Percentiles rank a stretch among this genome's conserved stretches.
phyloP scores from a whole-genome alignment of 2,888 invertebrate genomes.

The Spodoptera exigua region DNA sequence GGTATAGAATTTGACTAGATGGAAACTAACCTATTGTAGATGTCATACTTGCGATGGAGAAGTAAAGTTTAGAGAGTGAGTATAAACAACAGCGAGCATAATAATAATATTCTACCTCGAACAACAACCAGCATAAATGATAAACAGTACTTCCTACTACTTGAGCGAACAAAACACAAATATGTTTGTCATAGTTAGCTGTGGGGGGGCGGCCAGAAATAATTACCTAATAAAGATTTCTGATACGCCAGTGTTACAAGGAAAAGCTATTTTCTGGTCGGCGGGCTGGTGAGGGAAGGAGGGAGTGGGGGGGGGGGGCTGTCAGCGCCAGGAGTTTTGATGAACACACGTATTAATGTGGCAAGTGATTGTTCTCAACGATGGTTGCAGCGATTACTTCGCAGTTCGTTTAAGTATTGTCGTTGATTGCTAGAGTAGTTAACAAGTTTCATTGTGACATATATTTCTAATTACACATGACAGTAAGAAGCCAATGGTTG shows the following conservation, averaged over 20 bases:
- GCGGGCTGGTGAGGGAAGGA: conserved; percentile 7
- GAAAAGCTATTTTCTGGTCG: conserved; percentile 67
- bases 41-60: too few relatives aligned
- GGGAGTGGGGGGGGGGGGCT: conserved; percentile 35
- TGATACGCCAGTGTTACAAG: conserved; percentile 65
- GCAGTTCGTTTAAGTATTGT: conserved; percentile 34
- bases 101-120: conserved; percentile 12
- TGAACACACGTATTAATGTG: conserved; percentile 56
- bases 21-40: too few relatives aligned
- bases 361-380: conserved; percentile 46
- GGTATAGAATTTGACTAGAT: too few relatives aligned
- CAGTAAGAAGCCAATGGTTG: too few relatives aligned
- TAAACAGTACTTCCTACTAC: conserved; percentile 42
- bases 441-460: too few relatives aligned
- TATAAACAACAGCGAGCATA: too few relatives aligned
- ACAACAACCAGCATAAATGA: conserved; percentile 24
- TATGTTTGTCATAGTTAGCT: conserved; percentile 68
- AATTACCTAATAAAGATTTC: conserved; percentile 73
- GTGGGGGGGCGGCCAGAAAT: conserved; percentile 60
- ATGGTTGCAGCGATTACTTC: conserved; percentile 35
- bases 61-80: too few relatives aligned
- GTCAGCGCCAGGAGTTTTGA: conserved; percentile 57
- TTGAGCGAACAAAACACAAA: conserved; percentile 60
- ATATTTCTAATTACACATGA: too few relatives aligned
- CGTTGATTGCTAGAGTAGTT: not conserved